Base-by-base conservation (phyloP, 2,888 invertebrate genomes). In the Diloba caeruleocephala region DNA sequence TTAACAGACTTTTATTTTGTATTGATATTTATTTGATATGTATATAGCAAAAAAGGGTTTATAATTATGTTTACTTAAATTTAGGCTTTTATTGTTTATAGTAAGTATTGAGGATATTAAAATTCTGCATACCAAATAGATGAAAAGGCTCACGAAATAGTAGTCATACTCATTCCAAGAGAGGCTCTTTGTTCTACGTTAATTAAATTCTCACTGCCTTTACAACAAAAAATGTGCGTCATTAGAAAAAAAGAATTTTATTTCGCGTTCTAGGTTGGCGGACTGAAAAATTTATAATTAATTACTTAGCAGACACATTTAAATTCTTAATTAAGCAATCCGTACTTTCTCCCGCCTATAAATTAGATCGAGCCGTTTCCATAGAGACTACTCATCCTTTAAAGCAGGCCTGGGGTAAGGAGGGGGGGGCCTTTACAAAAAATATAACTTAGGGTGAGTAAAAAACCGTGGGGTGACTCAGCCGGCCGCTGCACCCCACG, bases 391-490 rank as follows among this genome's bases (percentile, higher is more conserved):
- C 92, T 93, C 93, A 93, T 93, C 93, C 93, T 93, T 92, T 93
- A 93, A 93, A 93, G 90, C 93, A 92, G 90, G 89, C 88, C 85
- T 83, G 72, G 75, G 79, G 73, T 71, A 75, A 76, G 74, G 81
- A 55, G 72, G 83, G 87, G 58, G 87, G 85, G 89, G 88, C 85
- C 87, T 92, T 90, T 87, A 88, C 88, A 92, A 93, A 90, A 94
- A 93, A 93, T 93, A 93, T 93, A 93, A 92, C 92, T 93, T 92
- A 93, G 94, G 94, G 94, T 93, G 93, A 93, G 93, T 92, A 93
- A 93, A 93, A 93, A 92, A 90, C 90, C 92, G 92, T 92, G 93
- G 94, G 94, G 94, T 93, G 94, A 93, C 90, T 93, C 92, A 92
- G 90, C 93, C 93, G 92, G 92, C 92, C 93, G 92, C 87, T 93